These are phyloP conservation scores for Oedothorax gibbosus DNA, from an alignment of 1,140 invertebrate genomes.

Conservation along the genomic window DNA sequence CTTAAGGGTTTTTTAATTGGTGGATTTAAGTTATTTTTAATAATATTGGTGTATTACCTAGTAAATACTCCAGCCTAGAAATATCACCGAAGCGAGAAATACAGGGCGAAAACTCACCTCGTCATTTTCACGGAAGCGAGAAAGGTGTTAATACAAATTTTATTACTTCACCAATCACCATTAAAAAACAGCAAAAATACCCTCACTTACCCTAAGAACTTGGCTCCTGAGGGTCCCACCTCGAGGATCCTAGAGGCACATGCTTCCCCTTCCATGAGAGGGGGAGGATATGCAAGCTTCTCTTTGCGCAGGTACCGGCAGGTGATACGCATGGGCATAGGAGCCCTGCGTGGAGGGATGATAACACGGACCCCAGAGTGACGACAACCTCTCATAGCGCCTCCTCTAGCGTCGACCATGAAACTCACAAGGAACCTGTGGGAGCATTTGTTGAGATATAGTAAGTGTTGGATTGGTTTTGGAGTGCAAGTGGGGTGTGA, in stretches of 20 bases:
- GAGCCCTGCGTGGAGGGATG: conserved; percentile 94
- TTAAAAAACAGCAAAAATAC: too few relatives aligned
- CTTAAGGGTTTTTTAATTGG: too few relatives aligned
- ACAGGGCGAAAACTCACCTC: too few relatives aligned
- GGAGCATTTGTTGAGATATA: not conserved
- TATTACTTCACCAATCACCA: too few relatives aligned
- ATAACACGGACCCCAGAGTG: conserved; percentile 98
- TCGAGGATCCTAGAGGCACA: conserved; percentile 95
- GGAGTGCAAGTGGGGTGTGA: too few relatives aligned
- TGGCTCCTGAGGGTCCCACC: conserved; percentile 95
- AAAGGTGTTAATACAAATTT: too few relatives aligned
- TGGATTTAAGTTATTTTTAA: too few relatives aligned
- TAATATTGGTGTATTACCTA: too few relatives aligned
- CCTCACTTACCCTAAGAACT: conserved; percentile 89
- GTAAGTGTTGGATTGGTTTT: too few relatives aligned
- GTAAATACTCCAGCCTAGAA: too few relatives aligned
- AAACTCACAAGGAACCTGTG: conserved; percentile 98
- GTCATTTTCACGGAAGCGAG: too few relatives aligned
- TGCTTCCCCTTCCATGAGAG: conserved; percentile 98
- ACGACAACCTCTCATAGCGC: conserved; percentile 97
- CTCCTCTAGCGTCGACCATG: conserved; percentile 97
- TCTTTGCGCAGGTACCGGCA: conserved; percentile 94
- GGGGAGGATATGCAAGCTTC: conserved; percentile 94
- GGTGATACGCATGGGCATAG: conserved; percentile 95
- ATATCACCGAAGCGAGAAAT: too few relatives aligned